Evolutionary conservation across 1,140 invertebrate genomes (phyloP).

Genomic region (Meteorus sp.): DNA sequence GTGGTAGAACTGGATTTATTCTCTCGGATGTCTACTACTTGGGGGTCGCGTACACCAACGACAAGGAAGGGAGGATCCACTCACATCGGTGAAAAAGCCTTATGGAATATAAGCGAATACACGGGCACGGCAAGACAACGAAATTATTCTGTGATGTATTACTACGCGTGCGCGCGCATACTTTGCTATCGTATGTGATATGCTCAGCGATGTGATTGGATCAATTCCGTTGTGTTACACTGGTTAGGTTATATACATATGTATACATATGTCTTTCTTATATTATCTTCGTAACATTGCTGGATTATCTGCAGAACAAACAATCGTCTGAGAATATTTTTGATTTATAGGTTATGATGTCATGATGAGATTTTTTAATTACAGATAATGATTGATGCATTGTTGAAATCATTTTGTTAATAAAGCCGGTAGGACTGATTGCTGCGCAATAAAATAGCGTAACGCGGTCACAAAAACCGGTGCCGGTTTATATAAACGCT

Average conservation of each 20-base stretch:
- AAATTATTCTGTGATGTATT: constrained; percentile 33
- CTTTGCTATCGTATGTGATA: background rate
- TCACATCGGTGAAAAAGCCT: constrained; percentile 27
- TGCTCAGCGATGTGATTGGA: background rate
- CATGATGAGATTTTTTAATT: too few species aligned
- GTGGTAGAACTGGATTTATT: constrained; percentile 42
- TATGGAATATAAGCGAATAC: too few species aligned
- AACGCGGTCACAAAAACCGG: constrained; percentile 9
- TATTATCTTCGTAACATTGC: background rate
- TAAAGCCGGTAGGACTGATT: constrained; percentile 20
- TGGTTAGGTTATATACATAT: too few species aligned
- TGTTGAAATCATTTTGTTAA: background rate
- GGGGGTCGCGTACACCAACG: constrained; percentile 40
- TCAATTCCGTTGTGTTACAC: constrained; percentile 1
- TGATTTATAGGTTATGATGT: too few species aligned
- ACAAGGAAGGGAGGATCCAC: constrained; percentile 48
- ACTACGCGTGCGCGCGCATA: constrained; percentile 47
- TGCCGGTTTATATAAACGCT: constrained; percentile 28
- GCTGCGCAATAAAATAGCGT: background rate
- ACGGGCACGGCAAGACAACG: constrained; percentile 23
- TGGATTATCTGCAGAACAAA: too few species aligned
- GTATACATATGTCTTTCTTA: too few species aligned
- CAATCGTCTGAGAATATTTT: too few species aligned
- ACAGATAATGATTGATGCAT: background rate
- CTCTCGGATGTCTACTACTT: constrained; percentile 34